Conservation (phyloP, 2,797 vertebrate genomes). For the Acrossocheilus fasciatus region DNA sequence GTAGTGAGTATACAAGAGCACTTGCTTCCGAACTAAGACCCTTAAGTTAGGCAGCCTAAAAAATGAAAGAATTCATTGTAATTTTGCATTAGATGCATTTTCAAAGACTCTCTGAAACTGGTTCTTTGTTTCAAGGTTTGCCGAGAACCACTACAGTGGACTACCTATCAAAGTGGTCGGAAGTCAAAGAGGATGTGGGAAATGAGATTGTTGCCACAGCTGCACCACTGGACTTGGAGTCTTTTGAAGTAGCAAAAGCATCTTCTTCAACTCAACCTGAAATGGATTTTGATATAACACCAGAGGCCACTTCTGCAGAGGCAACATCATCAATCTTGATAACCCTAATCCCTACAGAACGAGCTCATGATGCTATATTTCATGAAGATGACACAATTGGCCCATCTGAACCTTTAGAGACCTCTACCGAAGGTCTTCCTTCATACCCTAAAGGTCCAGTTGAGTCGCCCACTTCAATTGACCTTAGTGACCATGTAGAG, state of each 20-base stretch:
- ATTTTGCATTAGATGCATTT: constrained; percentile 9
- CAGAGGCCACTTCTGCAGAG: constrained; percentile 28
- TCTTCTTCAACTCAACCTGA: constrained; percentile 46
- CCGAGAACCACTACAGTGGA: constrained; percentile 43
- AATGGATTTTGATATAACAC: constrained; percentile 41
- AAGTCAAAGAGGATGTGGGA: constrained; percentile 54
- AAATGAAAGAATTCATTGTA: constrained; percentile 2
- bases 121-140: constrained; percentile 63
- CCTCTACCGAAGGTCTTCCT: constrained; percentile 13
- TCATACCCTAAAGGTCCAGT: constrained; percentile 29
- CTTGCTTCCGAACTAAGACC: background rate
- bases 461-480: constrained; percentile 20
- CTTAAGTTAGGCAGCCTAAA: background rate
- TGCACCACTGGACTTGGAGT: constrained; percentile 46
- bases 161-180: constrained; percentile 52
- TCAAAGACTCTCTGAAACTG: constrained; percentile 32
- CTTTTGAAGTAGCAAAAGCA: constrained; percentile 45
- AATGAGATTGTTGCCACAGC: constrained; percentile 48
- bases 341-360: constrained; percentile 27
- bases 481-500: constrained; percentile 52
- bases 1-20: constrained; percentile 7
- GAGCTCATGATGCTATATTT: constrained; percentile 21
- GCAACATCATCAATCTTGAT: constrained; percentile 41
- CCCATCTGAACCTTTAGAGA: constrained; percentile 25
- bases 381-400: constrained; percentile 19